These are phyloP conservation scores for Amniataba percoides DNA, from an alignment of 2,797 vertebrate species.

Conservation along the genomic window DNA sequence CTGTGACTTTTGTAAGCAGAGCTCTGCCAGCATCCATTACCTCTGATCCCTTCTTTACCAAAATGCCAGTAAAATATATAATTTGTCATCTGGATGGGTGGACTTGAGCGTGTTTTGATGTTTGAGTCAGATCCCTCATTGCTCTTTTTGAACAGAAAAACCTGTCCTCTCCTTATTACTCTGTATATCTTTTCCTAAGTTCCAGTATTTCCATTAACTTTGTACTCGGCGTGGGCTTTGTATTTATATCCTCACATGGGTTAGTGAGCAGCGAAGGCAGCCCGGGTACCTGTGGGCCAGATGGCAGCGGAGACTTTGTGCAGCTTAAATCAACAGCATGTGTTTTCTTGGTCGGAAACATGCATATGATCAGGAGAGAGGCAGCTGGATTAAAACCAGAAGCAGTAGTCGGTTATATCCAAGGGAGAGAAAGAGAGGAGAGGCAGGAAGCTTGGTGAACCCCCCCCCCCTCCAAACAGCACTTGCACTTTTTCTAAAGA, in stretches of 20 bases:
- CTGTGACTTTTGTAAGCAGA: constrained; percentile 48
- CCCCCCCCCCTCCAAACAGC: neutral
- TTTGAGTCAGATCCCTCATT: neutral
- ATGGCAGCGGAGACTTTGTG: constrained; percentile 58
- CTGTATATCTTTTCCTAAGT: neutral
- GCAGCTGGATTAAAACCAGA: constrained; percentile 68
- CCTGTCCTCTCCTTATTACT: neutral
- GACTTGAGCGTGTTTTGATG: neutral
- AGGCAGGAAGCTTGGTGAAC: constrained; percentile 25
- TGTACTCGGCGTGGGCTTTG: constrained; percentile 11
- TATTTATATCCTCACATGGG: constrained; percentile 48
- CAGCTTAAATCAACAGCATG: constrained; percentile 71
- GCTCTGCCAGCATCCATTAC: constrained; percentile 27
- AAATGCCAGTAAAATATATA: constrained; percentile 20
- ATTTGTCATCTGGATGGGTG: constrained; percentile 13
- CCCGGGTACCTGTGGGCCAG: constrained; percentile 70
- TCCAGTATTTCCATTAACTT: constrained; percentile 31
- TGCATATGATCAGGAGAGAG: constrained; percentile 51
- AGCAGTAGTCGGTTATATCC: constrained; percentile 48
- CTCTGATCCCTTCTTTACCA: constrained; percentile 21
- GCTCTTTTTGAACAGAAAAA: constrained; percentile 6
- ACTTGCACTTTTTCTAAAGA: constrained; percentile 10
- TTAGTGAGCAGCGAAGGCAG: constrained; percentile 41
- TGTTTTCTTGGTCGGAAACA: constrained; percentile 62
- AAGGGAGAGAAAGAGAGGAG: constrained; percentile 16